A percentile compares a stretch with the other conserved stretches of the same genome.
phyloP scores from a whole-genome alignment of 2,888 invertebrate genomes.

The Netelia virgata region DNA sequence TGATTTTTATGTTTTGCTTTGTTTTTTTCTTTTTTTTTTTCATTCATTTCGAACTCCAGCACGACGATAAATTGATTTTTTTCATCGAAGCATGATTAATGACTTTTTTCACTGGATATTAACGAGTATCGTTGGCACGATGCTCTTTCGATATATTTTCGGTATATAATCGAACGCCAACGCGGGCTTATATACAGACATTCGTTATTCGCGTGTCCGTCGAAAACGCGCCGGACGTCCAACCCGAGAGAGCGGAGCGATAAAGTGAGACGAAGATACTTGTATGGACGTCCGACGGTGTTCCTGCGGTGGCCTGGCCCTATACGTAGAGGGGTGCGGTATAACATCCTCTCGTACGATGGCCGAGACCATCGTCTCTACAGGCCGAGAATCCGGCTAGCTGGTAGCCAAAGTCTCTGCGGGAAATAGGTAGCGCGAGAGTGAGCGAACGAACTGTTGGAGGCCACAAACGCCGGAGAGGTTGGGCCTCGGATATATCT shows the following conservation, averaged over 20 bases:
- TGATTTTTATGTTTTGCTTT: too few species aligned
- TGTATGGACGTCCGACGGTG: constrained; percentile 51
- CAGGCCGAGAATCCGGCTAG: constrained; percentile 62
- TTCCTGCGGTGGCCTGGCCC: constrained; percentile 15
- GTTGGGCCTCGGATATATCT: constrained; percentile 39
- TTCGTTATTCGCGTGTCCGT: constrained; percentile 35
- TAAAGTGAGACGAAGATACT: neutral
- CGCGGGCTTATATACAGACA: neutral
- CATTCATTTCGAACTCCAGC: neutral
- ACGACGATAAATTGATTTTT: constrained; percentile 1
- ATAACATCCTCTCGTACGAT: constrained; percentile 30
- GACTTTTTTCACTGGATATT: too few species aligned
- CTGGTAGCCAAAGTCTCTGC: constrained; percentile 65
- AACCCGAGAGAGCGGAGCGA: constrained; percentile 3
- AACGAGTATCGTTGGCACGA: too few species aligned
- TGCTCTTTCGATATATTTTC: neutral
- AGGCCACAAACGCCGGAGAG: constrained; percentile 66
- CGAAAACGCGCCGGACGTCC: constrained; percentile 47
- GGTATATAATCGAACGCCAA: neutral
- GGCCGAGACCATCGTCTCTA: constrained; percentile 55
- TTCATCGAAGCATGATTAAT: neutral
- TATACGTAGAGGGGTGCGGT: constrained; percentile 44
- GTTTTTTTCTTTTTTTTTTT: constrained; percentile 7
- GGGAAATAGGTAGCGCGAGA: constrained; percentile 61
- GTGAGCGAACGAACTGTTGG: constrained; percentile 53